Conservation (phyloP, 2,888 invertebrate genomes). For the Deilephila porcellus region DNA sequence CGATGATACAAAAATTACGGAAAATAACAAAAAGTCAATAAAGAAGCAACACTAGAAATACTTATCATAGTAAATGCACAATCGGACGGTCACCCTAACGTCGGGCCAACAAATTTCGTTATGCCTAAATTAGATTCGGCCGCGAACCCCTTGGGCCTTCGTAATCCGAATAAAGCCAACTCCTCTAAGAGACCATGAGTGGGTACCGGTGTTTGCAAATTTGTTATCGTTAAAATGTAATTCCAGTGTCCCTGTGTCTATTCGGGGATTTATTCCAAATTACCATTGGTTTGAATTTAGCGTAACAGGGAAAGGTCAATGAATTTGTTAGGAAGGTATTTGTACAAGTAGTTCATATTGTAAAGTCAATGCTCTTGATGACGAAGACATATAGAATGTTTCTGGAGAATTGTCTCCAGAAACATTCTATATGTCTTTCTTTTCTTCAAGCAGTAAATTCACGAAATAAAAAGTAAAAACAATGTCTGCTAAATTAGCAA, state of each 20-base stretch:
- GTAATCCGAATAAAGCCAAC: slow-evolving; percentile 55
- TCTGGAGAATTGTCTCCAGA: too few species aligned
- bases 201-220: slow-evolving; percentile 48
- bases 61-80: not conserved
- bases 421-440: too few species aligned
- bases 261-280: slow-evolving; percentile 17
- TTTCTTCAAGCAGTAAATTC: too few species aligned
- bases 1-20: too few species aligned
- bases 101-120: slow-evolving; percentile 62
- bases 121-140: slow-evolving; percentile 70
- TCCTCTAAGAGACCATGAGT: slow-evolving; percentile 48
- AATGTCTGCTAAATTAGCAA: too few species aligned
- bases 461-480: too few species aligned
- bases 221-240: slow-evolving; percentile 31
- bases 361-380: too few species aligned
- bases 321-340: too few species aligned
- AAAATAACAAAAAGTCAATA: not conserved
- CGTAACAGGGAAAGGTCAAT: too few species aligned
- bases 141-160: slow-evolving; percentile 52
- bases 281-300: slow-evolving; percentile 6
- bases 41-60: not conserved
- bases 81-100: slow-evolving; percentile 10
- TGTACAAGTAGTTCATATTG: too few species aligned
- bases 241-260: slow-evolving; percentile 21
- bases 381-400: too few species aligned